Evolutionary conservation across 2,797 vertebrate species (phyloP).

Genomic region (Tiaroga cobitis): DNA sequence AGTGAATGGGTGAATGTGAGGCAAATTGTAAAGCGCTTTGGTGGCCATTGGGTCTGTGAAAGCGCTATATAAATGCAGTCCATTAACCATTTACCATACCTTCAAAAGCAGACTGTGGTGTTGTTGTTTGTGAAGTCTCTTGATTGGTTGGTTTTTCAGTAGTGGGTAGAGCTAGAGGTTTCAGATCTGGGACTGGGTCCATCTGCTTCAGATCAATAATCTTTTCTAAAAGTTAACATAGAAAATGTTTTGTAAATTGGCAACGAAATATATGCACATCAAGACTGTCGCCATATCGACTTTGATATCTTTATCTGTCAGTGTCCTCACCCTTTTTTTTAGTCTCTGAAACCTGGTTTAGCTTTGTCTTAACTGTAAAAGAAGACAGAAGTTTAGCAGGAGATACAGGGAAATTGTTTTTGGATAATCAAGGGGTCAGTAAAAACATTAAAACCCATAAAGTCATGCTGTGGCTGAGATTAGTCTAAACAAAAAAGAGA

Average conservation of each 20-base stretch:
- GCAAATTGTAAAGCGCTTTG: too few relatives aligned
- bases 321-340: slow-evolving; percentile 72
- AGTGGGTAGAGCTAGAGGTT: slow-evolving; percentile 46
- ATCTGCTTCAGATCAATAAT: slow-evolving; percentile 42
- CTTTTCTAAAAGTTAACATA: slow-evolving; percentile 13
- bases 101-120: slow-evolving; percentile 28
- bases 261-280: background rate
- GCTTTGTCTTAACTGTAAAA: slow-evolving; percentile 65
- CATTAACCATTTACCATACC: too few relatives aligned
- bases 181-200: slow-evolving; percentile 35
- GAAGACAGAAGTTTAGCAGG: slow-evolving; percentile 57
- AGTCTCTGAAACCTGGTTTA: slow-evolving; percentile 74
- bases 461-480: background rate
- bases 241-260: background rate
- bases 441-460: background rate
- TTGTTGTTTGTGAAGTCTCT: slow-evolving; percentile 15
- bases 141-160: slow-evolving; percentile 24
- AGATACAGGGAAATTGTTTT: slow-evolving; percentile 64
- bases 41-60: too few relatives aligned
- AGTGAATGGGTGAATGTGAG: too few relatives aligned
- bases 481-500: background rate
- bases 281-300: background rate
- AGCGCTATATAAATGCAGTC: too few relatives aligned
- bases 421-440: slow-evolving; percentile 21
- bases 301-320: slow-evolving; percentile 15